phyloP scores from a whole-genome alignment of 1,140 invertebrate species.

The Rhagoletis pomonella region DNA sequence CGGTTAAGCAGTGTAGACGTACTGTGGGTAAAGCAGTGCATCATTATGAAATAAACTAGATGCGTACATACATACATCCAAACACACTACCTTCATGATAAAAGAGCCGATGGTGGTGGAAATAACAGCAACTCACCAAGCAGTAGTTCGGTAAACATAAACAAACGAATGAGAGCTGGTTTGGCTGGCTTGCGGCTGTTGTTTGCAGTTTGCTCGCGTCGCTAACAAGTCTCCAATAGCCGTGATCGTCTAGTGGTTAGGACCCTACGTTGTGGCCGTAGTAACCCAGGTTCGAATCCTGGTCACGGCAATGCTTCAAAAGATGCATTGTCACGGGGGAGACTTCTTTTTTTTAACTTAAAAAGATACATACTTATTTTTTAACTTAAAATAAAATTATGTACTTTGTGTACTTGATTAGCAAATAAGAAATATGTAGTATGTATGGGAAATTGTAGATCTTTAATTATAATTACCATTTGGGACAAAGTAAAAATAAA shows the following conservation, averaged over 20 bases:
- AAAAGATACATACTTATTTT: not conserved
- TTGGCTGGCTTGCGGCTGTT: not conserved
- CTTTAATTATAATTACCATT: too few species aligned
- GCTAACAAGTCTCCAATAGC: constrained; percentile 71
- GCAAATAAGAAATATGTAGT: too few species aligned
- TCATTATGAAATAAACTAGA: not conserved
- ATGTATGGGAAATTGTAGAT: too few species aligned
- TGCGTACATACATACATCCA: not conserved
- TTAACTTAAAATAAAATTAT: not conserved
- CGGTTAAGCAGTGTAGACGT: not conserved
- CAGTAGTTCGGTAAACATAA: not conserved
- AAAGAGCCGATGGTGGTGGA: not conserved
- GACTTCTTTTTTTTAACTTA: constrained; percentile 19
- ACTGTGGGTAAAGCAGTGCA: not conserved
- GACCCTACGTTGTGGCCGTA: constrained; percentile 91
- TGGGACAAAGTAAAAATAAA: too few species aligned
- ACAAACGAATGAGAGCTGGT: not conserved
- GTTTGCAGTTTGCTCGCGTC: not conserved
- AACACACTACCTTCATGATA: too few species aligned
- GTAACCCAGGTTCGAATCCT: constrained; percentile 92
- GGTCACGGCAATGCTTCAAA: constrained; percentile 81
- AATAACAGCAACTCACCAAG: not conserved
- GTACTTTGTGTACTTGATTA: too few species aligned
- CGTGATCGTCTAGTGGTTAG: constrained; percentile 95
- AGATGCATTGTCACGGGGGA: constrained; percentile 73